These are phyloP conservation scores for Pungitius pungitius DNA, from an alignment of 2,113 vertebrate species.

Conservation along the genomic window DNA sequence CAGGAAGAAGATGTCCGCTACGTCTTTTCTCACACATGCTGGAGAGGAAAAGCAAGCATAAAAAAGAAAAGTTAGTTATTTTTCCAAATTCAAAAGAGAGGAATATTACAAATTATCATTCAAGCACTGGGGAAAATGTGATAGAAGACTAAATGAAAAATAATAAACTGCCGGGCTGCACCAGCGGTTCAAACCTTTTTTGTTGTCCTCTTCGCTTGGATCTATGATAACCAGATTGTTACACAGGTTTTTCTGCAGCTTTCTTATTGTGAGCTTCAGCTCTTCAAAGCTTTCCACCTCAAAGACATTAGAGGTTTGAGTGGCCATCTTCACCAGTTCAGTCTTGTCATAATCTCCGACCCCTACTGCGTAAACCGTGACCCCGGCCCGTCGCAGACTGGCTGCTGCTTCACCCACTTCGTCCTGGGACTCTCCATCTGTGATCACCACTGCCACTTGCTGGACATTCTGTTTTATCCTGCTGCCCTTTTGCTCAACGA, in stretches of 20 bases:
- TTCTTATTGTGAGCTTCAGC: slow-evolving; percentile 68
- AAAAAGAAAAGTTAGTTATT: background rate
- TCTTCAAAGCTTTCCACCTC: slow-evolving; percentile 77
- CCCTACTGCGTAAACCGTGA: slow-evolving; percentile 82
- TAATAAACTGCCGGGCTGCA: background rate
- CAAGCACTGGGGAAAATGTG: background rate
- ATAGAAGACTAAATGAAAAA: background rate
- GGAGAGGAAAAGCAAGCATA: slow-evolving; percentile 8
- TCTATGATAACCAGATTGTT: slow-evolving; percentile 59
- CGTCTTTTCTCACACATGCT: slow-evolving; percentile 83
- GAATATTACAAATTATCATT: background rate
- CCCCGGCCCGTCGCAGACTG: slow-evolving; percentile 69
- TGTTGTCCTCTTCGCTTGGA: slow-evolving; percentile 26
- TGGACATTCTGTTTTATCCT: slow-evolving; percentile 70
- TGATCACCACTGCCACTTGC: slow-evolving; percentile 86
- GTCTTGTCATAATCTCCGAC: slow-evolving; percentile 63
- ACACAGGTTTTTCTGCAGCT: slow-evolving; percentile 80
- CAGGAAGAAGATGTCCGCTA: slow-evolving; percentile 90
- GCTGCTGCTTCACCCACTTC: slow-evolving; percentile 67
- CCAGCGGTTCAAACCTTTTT: slow-evolving; percentile 76
- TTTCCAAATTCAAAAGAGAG: background rate
- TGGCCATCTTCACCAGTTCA: slow-evolving; percentile 78
- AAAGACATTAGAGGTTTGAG: slow-evolving; percentile 76
- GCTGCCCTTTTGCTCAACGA: slow-evolving; percentile 73
- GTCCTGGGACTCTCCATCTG: slow-evolving; percentile 81